Percentiles rank a stretch among this genome's conserved stretches.
These are phyloP conservation scores for Mythimna impura DNA, from an alignment of 2,888 invertebrate species.

Conservation along the genomic window DNA sequence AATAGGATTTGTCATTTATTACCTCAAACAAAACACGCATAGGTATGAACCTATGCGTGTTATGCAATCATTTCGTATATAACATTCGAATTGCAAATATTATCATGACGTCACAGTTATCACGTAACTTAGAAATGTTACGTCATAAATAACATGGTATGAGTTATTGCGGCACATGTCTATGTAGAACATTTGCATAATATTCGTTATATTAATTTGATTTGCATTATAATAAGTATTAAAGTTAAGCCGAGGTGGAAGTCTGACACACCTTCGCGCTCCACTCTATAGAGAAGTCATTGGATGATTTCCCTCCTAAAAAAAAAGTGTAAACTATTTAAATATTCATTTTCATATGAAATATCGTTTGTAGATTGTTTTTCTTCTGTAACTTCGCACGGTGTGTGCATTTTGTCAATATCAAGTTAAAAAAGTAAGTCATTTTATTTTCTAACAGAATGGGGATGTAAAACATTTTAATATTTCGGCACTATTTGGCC, in stretches of 20 bases:
- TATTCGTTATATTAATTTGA: constrained; percentile 46
- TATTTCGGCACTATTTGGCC: no score
- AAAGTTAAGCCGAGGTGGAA: constrained; percentile 13
- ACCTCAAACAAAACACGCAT: no score
- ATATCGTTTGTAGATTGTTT: neutral
- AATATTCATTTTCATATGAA: constrained; percentile 20
- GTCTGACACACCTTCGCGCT: no score
- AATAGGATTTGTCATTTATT: neutral
- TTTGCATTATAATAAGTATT: constrained; percentile 35
- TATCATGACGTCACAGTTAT: constrained; percentile 38
- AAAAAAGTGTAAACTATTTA: constrained; percentile 28
- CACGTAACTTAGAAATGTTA: constrained; percentile 44
- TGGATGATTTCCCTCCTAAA: constrained; percentile 8
- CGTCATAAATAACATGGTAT: constrained; percentile 41
- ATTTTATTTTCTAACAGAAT: no score
- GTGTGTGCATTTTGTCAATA: no score
- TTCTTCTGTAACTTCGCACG: no score
- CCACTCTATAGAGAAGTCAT: no score
- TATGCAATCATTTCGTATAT: constrained; percentile 31
- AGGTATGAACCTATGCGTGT: neutral
- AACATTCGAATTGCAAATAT: constrained; percentile 43
- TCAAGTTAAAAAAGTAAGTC: no score
- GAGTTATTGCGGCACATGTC: constrained; percentile 44
- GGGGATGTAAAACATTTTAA: no score
- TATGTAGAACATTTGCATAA: constrained; percentile 30